These are phyloP conservation scores for Blastobasis adustella DNA, from an alignment of 2,888 invertebrate species.

Conservation along the genomic window DNA sequence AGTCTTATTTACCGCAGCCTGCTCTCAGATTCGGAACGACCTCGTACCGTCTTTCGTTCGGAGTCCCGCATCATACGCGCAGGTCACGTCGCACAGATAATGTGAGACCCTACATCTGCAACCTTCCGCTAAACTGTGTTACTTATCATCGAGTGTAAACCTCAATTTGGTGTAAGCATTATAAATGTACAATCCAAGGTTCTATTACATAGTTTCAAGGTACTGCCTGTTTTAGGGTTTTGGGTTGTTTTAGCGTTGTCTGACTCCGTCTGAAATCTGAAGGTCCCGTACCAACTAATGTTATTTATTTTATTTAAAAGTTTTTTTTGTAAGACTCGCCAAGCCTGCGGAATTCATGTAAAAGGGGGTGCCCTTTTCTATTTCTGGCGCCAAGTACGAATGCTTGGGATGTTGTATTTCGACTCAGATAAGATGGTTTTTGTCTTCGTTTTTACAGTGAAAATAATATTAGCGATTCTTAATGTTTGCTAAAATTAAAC, in stretches of 20 bases:
- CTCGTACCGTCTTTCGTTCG: not conserved
- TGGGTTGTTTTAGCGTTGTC: not conserved
- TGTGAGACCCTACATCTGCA: conserved; percentile 28
- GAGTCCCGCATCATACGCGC: conserved; percentile 27
- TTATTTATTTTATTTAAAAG: no score
- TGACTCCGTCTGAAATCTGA: not conserved
- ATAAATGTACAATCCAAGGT: not conserved
- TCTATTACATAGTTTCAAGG: not conserved
- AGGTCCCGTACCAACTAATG: no score
- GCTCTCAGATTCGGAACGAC: not conserved
- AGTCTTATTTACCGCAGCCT: not conserved
- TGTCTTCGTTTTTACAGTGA: no score
- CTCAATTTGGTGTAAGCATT: conserved; percentile 1
- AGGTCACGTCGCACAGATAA: conserved; percentile 38
- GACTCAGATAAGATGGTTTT: no score
- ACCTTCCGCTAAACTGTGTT: conserved; percentile 25
- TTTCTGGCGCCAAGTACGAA: no score
- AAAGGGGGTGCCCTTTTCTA: no score
- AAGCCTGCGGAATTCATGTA: no score
- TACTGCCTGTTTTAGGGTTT: not conserved
- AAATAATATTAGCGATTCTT: no score
- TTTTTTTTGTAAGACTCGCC: no score
- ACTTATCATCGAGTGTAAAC: conserved; percentile 5
- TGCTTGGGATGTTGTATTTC: no score
- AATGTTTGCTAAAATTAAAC: no score